phyloP scores from a whole-genome alignment of 92 coral and sea anemone species.

The Montipora capitata region DNA sequence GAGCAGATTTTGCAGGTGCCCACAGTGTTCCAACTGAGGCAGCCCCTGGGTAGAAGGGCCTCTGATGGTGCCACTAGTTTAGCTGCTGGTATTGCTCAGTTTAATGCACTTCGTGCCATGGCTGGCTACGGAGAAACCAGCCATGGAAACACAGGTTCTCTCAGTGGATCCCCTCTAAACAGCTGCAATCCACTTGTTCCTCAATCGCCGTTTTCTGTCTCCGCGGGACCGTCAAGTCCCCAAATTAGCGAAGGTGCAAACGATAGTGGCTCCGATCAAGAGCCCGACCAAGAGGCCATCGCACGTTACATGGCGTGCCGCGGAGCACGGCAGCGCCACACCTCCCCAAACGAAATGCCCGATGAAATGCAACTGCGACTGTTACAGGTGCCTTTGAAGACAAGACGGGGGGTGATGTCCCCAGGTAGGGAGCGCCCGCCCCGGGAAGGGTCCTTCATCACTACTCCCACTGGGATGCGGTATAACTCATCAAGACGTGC shows the following conservation, averaged over 20 bases:
- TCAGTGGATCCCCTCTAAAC: slow-evolving; percentile 72
- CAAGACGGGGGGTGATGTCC: slow-evolving; percentile 88
- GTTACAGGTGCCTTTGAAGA: slow-evolving; percentile 90
- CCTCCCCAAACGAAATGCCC: slow-evolving; percentile 94
- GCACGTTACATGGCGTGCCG: slow-evolving; percentile 94
- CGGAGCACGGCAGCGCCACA: slow-evolving; percentile 96
- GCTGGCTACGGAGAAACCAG: slow-evolving; percentile 73
- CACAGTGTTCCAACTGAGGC: slow-evolving; percentile 88
- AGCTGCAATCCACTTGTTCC: slow-evolving; percentile 48
- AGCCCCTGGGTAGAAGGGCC: slow-evolving; percentile 93
- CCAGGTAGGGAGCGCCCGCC: slow-evolving; percentile 91
- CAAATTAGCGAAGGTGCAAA: slow-evolving; percentile 92
- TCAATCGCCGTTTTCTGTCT: slow-evolving; percentile 76
- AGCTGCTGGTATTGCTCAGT: slow-evolving; percentile 98
- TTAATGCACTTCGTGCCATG: slow-evolving; percentile 91
- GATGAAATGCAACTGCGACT: slow-evolving; percentile 91
- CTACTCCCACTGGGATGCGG: slow-evolving; percentile 91
- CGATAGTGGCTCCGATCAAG: slow-evolving; percentile 99
- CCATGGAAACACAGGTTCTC: slow-evolving; percentile 85
- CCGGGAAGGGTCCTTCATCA: slow-evolving; percentile 82
- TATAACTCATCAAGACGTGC: slow-evolving; percentile 95
- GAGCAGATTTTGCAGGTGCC: slow-evolving; percentile 97
- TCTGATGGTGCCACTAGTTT: slow-evolving; percentile 97
- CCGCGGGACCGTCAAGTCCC: slow-evolving; percentile 95
- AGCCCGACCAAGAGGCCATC: slow-evolving; percentile 97